These are phyloP conservation scores for Cyclura pinguis DNA, from an alignment of 2,797 vertebrate genomes.

Conservation along the genomic window DNA sequence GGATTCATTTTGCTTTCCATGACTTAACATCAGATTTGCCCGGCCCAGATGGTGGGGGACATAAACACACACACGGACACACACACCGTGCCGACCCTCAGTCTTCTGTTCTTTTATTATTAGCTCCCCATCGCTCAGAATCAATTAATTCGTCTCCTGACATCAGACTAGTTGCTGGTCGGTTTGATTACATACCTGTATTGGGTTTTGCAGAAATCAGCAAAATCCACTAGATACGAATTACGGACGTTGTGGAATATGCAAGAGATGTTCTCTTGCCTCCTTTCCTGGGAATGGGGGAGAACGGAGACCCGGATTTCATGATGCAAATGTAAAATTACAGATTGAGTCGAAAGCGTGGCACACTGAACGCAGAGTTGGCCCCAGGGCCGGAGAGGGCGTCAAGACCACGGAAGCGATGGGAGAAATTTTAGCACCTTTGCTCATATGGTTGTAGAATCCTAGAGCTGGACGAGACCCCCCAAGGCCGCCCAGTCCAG, in stretches of 20 bases:
- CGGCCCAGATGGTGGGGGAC: background rate
- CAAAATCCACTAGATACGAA: background rate
- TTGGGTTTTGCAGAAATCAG: conserved; percentile 22
- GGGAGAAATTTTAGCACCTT: too few relatives aligned
- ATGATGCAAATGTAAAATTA: background rate
- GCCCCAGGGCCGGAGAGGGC: too few relatives aligned
- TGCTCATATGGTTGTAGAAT: too few relatives aligned
- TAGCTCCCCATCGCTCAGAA: background rate
- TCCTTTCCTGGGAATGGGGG: background rate
- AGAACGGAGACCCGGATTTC: background rate
- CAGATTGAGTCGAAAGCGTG: background rate
- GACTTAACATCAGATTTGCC: conserved; percentile 23
- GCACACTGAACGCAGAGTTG: too few relatives aligned
- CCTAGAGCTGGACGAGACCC: too few relatives aligned
- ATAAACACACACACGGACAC: too few relatives aligned
- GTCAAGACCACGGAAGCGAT: too few relatives aligned
- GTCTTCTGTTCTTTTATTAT: background rate
- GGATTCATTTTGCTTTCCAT: conserved; percentile 12
- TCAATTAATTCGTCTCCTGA: background rate
- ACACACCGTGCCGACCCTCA: background rate
- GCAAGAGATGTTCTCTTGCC: background rate
- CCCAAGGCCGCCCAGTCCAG: too few relatives aligned
- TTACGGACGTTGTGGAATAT: background rate
- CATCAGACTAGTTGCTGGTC: background rate
- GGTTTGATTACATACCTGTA: background rate